phyloP scores from a whole-genome alignment of 53 echinoderm and acorn worm species.

The Holothuria scabra region DNA sequence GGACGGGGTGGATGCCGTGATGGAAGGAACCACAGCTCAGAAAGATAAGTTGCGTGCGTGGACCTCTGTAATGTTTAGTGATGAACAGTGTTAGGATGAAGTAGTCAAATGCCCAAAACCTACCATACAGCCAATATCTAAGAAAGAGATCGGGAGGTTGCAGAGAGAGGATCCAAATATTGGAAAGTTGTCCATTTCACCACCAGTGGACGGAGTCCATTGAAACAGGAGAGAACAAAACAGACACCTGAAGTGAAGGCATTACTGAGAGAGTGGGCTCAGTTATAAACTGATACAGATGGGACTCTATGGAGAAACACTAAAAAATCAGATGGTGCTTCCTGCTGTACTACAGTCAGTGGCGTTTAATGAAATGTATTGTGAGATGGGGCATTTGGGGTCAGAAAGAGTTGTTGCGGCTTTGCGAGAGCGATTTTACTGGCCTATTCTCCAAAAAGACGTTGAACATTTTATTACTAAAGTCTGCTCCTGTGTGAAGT shows the following conservation, averaged over 20 bases:
- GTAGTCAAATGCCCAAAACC: not conserved
- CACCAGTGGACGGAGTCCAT: slow-evolving; percentile 1
- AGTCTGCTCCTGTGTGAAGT: slow-evolving; percentile 52
- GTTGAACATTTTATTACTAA: slow-evolving; percentile 52
- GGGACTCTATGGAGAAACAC: slow-evolving; percentile 48
- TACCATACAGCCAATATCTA: not conserved
- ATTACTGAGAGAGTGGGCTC: slow-evolving; percentile 58
- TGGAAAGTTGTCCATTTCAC: slow-evolving; percentile 27
- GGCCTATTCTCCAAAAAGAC: slow-evolving; percentile 58
- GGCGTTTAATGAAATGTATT: slow-evolving; percentile 39
- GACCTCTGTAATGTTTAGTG: not conserved
- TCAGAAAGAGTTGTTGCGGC: slow-evolving; percentile 40
- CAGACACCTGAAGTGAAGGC: not conserved
- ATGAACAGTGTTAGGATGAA: not conserved
- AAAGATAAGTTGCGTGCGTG: not conserved
- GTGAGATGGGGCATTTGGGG: slow-evolving; percentile 74
- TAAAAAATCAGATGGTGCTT: slow-evolving; percentile 34
- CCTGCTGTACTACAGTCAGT: slow-evolving; percentile 2
- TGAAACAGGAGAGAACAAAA: slow-evolving; percentile 14
- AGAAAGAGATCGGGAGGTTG: slow-evolving; percentile 8
- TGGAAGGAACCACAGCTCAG: not conserved
- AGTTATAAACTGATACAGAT: slow-evolving; percentile 39
- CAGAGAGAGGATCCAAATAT: slow-evolving; percentile 54
- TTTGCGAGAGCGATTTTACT: slow-evolving; percentile 60
- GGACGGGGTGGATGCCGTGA: slow-evolving; percentile 25